Conservation (phyloP, 1,140 invertebrate species). For the Drosophila funebris region DNA sequence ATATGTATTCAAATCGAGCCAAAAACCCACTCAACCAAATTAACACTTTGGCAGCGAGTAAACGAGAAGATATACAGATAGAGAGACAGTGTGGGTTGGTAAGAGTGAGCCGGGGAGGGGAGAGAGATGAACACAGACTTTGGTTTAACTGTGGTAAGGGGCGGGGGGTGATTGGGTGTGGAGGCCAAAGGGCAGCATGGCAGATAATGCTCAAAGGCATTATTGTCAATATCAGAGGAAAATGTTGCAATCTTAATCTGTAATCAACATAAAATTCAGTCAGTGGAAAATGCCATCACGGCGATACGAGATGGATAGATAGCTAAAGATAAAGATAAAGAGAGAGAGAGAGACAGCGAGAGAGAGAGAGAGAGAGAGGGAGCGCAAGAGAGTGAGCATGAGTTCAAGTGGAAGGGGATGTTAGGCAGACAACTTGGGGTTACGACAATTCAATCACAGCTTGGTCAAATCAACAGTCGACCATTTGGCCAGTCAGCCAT, state of each 20-base stretch:
- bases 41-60: constrained; percentile 61
- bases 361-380: neutral
- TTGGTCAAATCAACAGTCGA: constrained; percentile 71
- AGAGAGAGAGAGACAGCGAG: neutral
- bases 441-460: constrained; percentile 77
- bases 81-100: neutral
- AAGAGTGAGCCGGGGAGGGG: neutral
- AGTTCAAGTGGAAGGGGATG: neutral
- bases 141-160: constrained; percentile 20
- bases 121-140: constrained; percentile 19
- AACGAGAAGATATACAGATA: constrained; percentile 9
- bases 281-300: constrained; percentile 78
- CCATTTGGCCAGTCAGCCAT: constrained; percentile 42
- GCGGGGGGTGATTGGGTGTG: constrained; percentile 8
- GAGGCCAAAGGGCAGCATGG: constrained; percentile 51
- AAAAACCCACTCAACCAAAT: constrained; percentile 81
- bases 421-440: constrained; percentile 44
- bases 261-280: constrained; percentile 82
- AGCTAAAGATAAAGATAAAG: constrained; percentile 2
- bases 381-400: neutral
- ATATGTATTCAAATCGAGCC: constrained; percentile 73
- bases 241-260: constrained; percentile 81
- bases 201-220: constrained; percentile 68
- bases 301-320: constrained; percentile 33
- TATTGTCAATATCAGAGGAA: constrained; percentile 76